Evolutionary conservation across 2,888 invertebrate genomes (phyloP).

Genomic region (Germaria angustata): DNA sequence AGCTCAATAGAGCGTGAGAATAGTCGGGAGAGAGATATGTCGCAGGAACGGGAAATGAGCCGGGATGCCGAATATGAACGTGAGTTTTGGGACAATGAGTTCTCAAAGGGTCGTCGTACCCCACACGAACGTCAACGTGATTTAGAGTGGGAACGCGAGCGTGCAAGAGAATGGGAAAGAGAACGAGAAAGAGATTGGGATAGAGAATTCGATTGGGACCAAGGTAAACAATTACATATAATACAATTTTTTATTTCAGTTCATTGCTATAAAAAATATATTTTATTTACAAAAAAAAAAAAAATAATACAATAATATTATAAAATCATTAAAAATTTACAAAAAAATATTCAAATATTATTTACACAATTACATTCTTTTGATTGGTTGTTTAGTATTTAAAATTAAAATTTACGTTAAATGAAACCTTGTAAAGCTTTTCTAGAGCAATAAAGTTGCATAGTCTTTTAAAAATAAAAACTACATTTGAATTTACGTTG

Average conservation of each 20-base stretch:
- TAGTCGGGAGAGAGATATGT: conserved; percentile 83
- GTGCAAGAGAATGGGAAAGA: conserved; percentile 79
- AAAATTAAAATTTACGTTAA: not conserved
- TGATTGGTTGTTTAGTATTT: not conserved
- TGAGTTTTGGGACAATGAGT: conserved; percentile 77
- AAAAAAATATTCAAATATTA: conserved; percentile 1
- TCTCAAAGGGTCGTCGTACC: conserved; percentile 72
- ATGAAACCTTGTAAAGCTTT: conserved; percentile 6
- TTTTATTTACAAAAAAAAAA: not conserved
- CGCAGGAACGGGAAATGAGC: conserved; percentile 70
- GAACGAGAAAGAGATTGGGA: conserved; percentile 80
- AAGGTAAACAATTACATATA: conserved; percentile 74
- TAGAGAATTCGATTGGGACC: conserved; percentile 80
- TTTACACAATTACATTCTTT: conserved; percentile 1
- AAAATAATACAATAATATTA: not conserved
- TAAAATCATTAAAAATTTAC: not conserved
- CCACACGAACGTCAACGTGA: conserved; percentile 75
- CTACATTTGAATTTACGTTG: not conserved
- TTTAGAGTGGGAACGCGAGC: conserved; percentile 78
- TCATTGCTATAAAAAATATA: conserved; percentile 5
- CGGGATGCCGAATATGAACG: conserved; percentile 72
- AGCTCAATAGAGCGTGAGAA: conserved; percentile 72
- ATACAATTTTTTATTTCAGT: conserved; percentile 36
- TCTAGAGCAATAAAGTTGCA: conserved; percentile 9
- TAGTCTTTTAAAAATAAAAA: not conserved